A percentile compares a stretch with the other conserved stretches of the same genome.
phyloP scores from a whole-genome alignment of 1,140 invertebrate genomes.

The Sycophila sp. region DNA sequence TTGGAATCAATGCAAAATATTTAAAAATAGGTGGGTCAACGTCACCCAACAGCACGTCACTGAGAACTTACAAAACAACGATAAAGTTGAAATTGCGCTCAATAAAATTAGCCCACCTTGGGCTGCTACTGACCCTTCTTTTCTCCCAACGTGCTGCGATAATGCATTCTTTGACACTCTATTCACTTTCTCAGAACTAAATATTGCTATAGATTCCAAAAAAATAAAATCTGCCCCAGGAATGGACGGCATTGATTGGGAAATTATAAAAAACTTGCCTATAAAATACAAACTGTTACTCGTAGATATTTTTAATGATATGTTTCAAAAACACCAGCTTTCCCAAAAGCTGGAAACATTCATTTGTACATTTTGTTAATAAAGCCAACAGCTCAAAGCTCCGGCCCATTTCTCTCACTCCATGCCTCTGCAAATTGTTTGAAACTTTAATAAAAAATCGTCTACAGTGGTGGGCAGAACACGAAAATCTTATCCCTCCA shows the following conservation, averaged over 20 bases:
- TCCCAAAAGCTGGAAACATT: conserved; percentile 8
- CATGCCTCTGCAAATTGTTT: conserved; percentile 27
- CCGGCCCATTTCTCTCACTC: conserved; percentile 10
- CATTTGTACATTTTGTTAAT: conserved; percentile 5
- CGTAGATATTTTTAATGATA: conserved; percentile 32
- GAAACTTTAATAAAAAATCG: conserved; percentile 32
- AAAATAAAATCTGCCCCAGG: not conserved
- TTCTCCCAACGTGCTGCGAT: not conserved
- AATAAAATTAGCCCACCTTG: too few species aligned
- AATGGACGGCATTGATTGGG: conserved; percentile 10
- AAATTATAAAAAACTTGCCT: not conserved
- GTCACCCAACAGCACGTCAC: too few species aligned
- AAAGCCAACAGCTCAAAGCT: not conserved
- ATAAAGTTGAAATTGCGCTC: too few species aligned
- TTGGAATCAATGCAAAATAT: too few species aligned
- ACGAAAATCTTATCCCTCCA: not conserved
- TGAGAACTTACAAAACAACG: too few species aligned
- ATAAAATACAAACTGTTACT: conserved; percentile 10
- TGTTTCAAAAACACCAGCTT: not conserved
- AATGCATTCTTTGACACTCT: not conserved
- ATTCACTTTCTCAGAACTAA: conserved; percentile 11
- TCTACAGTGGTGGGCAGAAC: not conserved
- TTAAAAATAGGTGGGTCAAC: too few species aligned
- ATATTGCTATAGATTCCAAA: not conserved
- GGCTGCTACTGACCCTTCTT: not conserved